Percentiles rank a stretch among this genome's conserved stretches.
phyloP scores from a whole-genome alignment of 2,113 vertebrate species.

The Cygnus atratus region DNA sequence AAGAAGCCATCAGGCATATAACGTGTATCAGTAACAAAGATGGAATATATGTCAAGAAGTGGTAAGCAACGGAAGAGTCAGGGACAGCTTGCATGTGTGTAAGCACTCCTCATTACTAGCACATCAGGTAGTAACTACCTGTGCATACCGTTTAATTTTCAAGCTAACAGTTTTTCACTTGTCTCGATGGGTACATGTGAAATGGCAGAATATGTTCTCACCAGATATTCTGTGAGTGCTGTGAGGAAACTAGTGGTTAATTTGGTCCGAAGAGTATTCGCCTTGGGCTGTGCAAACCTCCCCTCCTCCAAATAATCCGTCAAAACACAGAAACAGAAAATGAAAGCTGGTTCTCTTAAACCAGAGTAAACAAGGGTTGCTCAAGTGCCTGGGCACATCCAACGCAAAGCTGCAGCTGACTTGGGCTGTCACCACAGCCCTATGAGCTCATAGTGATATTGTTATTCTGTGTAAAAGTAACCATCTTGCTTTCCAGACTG shows the following conservation, averaged over 20 bases:
- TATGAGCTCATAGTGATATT: background rate
- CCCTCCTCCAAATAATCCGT: background rate
- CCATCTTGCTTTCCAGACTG: rapidly evolving
- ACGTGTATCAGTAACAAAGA: background rate
- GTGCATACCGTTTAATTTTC: background rate
- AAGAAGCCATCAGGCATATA: background rate
- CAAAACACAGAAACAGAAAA: background rate
- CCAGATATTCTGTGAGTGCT: background rate
- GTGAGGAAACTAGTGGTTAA: background rate
- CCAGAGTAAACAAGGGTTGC: background rate
- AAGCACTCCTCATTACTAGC: background rate
- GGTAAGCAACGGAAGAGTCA: background rate
- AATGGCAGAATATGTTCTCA: background rate
- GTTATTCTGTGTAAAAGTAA: background rate
- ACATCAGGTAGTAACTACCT: background rate
- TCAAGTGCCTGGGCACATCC: background rate
- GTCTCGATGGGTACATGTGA: background rate
- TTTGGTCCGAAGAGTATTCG: background rate
- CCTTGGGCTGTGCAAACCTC: background rate
- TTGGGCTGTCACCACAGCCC: background rate
- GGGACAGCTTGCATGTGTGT: background rate
- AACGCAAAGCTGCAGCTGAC: background rate
- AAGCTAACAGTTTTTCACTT: background rate
- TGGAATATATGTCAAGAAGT: background rate
- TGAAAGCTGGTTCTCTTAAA: background rate